Evolutionary conservation across 2,797 vertebrate species (phyloP).

Genomic region (Danio kyathit): DNA sequence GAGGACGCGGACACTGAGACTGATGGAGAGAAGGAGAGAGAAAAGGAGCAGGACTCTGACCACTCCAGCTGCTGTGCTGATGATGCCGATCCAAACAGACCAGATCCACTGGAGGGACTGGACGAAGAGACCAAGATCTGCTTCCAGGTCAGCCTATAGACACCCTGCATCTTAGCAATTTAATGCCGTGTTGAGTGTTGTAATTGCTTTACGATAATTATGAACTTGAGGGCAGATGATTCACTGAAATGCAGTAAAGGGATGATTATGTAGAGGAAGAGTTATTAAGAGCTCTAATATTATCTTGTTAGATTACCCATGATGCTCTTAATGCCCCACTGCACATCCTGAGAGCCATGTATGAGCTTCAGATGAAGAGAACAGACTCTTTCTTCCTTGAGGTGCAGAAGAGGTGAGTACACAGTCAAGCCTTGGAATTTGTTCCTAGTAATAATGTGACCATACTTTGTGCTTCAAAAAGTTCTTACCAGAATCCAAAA

Average conservation of each 20-base stretch:
- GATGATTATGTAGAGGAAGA: background rate
- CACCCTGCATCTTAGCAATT: background rate
- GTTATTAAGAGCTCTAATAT: background rate
- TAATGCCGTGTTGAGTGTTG: background rate
- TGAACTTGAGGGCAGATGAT: background rate
- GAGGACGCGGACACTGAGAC: slow-evolving; percentile 82
- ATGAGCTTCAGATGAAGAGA: slow-evolving; percentile 95
- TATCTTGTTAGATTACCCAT: slow-evolving; percentile 87
- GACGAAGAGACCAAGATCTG: slow-evolving; percentile 97
- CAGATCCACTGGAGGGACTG: slow-evolving; percentile 91
- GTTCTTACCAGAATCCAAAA: too few species aligned
- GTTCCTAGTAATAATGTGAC: background rate
- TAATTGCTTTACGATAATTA: too few species aligned
- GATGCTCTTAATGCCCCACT: slow-evolving; percentile 95
- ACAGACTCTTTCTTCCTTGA: slow-evolving; percentile 95
- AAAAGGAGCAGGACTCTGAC: slow-evolving; percentile 85
- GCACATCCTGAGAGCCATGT: slow-evolving; percentile 95
- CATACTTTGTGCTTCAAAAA: background rate
- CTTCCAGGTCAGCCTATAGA: slow-evolving; percentile 85
- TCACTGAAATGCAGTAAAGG: background rate
- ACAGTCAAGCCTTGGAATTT: background rate
- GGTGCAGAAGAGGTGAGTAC: slow-evolving; percentile 91
- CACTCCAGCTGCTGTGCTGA: slow-evolving; percentile 80
- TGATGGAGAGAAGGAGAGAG: slow-evolving; percentile 82
- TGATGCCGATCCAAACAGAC: slow-evolving; percentile 83